phyloP scores from a whole-genome alignment of 2,888 invertebrate genomes.

The Cheilosia scutellata region DNA sequence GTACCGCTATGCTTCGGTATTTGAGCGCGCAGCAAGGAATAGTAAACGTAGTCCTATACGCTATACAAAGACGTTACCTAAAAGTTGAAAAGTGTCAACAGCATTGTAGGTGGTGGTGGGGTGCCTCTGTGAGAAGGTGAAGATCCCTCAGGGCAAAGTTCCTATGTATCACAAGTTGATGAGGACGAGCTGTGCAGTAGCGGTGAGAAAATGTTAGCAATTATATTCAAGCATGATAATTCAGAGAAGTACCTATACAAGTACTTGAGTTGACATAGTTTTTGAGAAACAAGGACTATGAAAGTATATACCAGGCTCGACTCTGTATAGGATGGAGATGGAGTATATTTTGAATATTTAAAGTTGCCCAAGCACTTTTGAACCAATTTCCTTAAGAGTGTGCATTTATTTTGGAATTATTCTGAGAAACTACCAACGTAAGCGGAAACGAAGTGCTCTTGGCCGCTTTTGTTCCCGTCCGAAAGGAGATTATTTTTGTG shows the following conservation, averaged over 20 bases:
- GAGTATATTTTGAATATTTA: slow-evolving; percentile 24
- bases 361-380: slow-evolving; percentile 31
- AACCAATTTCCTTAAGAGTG: slow-evolving; percentile 48
- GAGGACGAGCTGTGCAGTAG: not conserved
- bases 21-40: slow-evolving; percentile 14
- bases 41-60: slow-evolving; percentile 7
- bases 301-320: not conserved
- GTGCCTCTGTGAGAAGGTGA: slow-evolving; percentile 56
- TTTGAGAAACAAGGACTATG: slow-evolving; percentile 31
- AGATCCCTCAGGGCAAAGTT: slow-evolving; percentile 59
- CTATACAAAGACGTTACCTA: slow-evolving; percentile 66
- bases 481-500: slow-evolving; percentile 3
- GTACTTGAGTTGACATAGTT: slow-evolving; percentile 70
- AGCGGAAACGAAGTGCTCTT: slow-evolving; percentile 3
- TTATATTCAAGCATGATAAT: slow-evolving; percentile 71
- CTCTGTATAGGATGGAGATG: not conserved
- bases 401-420: slow-evolving; percentile 38
- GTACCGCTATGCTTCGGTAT: slow-evolving; percentile 16
- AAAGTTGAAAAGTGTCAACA: slow-evolving; percentile 69
- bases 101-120: slow-evolving; percentile 15
- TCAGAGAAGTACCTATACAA: slow-evolving; percentile 42
- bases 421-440: slow-evolving; percentile 19
- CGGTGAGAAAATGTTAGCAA: slow-evolving; percentile 64
- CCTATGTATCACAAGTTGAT: slow-evolving; percentile 29
- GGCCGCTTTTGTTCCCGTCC: not conserved